These are phyloP conservation scores for zebrafish (Danio rerio) DNA, from an alignment of 2,113 vertebrate genomes.

Conservation along the genomic window GRCz12tu NC_133198.1:32059501-32060000, in stretches of 20 bases:
- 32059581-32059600: slow-evolving; percentile 58
- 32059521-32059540: slow-evolving; percentile 39
- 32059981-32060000: slow-evolving; percentile 29
- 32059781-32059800: slow-evolving; percentile 69
- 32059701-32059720: slow-evolving; percentile 22
- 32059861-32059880: slow-evolving; percentile 77
- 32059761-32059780: slow-evolving; percentile 60
- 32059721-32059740: slow-evolving; percentile 53
- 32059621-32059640: slow-evolving; percentile 47
- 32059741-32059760: slow-evolving; percentile 62
- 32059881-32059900: slow-evolving; percentile 81
- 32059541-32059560: slow-evolving; percentile 29
- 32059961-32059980: slow-evolving; percentile 26
- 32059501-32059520: not conserved
- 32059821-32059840: slow-evolving; percentile 71
- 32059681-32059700: slow-evolving; percentile 64
- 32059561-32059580: slow-evolving; percentile 50
- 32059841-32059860: slow-evolving; percentile 71
- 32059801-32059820: slow-evolving; percentile 74
- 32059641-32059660: slow-evolving; percentile 59
- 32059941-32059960: slow-evolving; percentile 59
- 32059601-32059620: slow-evolving; percentile 57
- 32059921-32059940: slow-evolving; percentile 69
- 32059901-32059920: slow-evolving; percentile 67
- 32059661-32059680: slow-evolving; percentile 59